Percentiles rank a stretch among this genome's conserved stretches.
Evolutionary conservation across 1,140 invertebrate genomes (phyloP).

Genomic region (Drosophila persimilis): DNA sequence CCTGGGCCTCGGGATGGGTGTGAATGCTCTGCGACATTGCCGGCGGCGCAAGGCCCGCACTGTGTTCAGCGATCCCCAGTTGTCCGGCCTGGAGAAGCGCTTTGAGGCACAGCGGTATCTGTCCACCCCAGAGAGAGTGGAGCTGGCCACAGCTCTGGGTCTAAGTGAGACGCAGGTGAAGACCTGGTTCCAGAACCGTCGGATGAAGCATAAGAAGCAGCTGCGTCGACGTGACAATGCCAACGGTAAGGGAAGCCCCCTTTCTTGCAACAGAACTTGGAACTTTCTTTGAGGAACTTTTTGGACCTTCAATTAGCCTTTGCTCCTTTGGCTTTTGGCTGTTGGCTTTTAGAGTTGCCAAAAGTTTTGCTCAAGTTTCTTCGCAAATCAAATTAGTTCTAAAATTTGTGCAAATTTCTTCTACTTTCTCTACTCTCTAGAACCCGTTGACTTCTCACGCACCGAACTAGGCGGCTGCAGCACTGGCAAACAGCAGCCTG

Average conservation of each 20-base stretch:
- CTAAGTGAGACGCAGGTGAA: conserved; percentile 99
- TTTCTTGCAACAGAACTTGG: no score
- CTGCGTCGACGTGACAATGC: conserved; percentile 85
- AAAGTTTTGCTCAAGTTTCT: conserved; percentile 64
- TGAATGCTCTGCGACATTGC: conserved; percentile 93
- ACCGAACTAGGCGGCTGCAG: conserved; percentile 45
- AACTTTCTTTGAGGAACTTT: conserved; percentile 44
- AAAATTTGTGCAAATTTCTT: conserved; percentile 52
- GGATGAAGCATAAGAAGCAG: conserved; percentile 99
- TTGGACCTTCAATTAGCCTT: conserved; percentile 58
- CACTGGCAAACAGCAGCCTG: conserved; percentile 43
- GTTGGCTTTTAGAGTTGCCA: conserved; percentile 11
- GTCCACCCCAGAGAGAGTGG: conserved; percentile 97
- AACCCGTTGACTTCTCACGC: conserved; percentile 83
- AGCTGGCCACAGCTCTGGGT: conserved; percentile 95
- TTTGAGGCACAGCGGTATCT: conserved; percentile 98
- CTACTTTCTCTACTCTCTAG: conserved; percentile 43
- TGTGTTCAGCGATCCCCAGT: conserved; percentile 98
- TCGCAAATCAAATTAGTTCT: conserved; percentile 70
- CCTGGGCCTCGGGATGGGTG: conserved; percentile 85
- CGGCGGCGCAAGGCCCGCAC: conserved; percentile 96
- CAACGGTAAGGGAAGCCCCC: conserved; percentile 65
- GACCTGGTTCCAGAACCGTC: conserved; percentile 98
- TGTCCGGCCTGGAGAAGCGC: conserved; percentile 96
- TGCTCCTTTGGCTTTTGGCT: conserved; percentile 46